Conservation (phyloP, 1,140 invertebrate species). For the Parasteatoda tepidariorum region DNA sequence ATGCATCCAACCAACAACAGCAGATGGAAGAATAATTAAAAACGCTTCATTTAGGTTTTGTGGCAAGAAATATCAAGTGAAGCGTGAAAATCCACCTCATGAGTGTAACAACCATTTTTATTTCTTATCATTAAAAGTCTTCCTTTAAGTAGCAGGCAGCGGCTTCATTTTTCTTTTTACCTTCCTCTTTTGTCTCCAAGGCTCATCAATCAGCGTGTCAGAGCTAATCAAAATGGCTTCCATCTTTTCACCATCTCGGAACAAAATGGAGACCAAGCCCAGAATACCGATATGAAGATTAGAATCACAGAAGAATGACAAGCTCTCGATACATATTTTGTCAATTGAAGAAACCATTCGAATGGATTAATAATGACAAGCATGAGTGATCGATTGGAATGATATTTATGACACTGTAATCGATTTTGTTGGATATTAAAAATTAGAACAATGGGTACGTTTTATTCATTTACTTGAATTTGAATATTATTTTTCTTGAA, state of each 20-base stretch:
- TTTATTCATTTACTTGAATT: too few relatives aligned
- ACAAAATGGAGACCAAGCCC: not conserved
- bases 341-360: not conserved
- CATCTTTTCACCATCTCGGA: not conserved
- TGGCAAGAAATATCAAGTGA: not conserved
- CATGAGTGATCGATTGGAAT: not conserved
- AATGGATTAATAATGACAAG: too few relatives aligned
- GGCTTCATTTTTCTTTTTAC: not conserved
- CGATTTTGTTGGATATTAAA: not conserved
- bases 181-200: not conserved
- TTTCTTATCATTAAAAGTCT: not conserved
- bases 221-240: not conserved
- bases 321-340: not conserved
- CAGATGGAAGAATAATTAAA: not conserved
- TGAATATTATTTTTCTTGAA: too few relatives aligned
- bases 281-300: not conserved
- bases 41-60: not conserved
- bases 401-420: not conserved
- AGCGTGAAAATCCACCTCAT: not conserved
- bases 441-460: too few relatives aligned
- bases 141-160: not conserved
- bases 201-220: not conserved
- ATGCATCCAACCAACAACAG: not conserved
- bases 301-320: not conserved
- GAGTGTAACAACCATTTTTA: too few relatives aligned